Percentiles rank a stretch among this genome's conserved stretches.
These are phyloP conservation scores for Hydractinia echinata DNA, from an alignment of 30 jellyfish, hydroid and myxozoan species.

Conservation along the genomic window DNA sequence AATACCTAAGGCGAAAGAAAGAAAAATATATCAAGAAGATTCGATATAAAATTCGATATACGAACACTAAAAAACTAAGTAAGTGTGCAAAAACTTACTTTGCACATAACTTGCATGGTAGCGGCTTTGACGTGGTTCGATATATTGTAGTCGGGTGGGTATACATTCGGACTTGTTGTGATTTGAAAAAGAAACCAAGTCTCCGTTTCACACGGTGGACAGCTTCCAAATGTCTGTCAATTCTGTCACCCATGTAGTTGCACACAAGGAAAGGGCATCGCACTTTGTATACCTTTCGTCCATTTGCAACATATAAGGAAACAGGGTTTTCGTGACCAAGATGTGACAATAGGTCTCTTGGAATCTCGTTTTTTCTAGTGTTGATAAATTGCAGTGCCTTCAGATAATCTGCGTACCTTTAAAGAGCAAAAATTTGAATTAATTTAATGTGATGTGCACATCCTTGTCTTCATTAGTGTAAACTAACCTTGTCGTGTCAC, in stretches of 20 bases:
- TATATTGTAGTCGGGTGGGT: neutral
- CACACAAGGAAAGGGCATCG: conserved; percentile 3
- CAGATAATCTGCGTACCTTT: neutral
- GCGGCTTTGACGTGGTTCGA: neutral
- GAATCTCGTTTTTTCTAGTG: neutral
- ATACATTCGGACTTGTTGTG: neutral
- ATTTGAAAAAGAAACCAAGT: neutral
- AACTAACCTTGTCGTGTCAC: conserved; percentile 2
- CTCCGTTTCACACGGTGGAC: neutral
- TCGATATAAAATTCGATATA: too few species aligned
- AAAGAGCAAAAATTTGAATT: neutral
- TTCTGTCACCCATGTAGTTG: neutral
- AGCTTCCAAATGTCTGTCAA: conserved; percentile 2
- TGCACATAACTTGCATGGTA: conserved; percentile 7
- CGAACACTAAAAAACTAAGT: too few species aligned
- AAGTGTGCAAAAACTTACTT: neutral
- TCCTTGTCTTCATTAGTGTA: neutral
- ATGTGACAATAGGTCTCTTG: neutral
- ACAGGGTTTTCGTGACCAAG: neutral
- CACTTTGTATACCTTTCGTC: conserved; percentile 9
- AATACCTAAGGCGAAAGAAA: neutral
- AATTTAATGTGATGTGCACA: neutral
- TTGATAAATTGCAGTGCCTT: neutral
- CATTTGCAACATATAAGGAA: neutral
- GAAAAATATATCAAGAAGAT: neutral